A percentile compares a stretch with the other conserved stretches of the same genome.
Conservation (phyloP, 2,113 vertebrate genomes). For the Laterallus jamaicensis region DNA sequence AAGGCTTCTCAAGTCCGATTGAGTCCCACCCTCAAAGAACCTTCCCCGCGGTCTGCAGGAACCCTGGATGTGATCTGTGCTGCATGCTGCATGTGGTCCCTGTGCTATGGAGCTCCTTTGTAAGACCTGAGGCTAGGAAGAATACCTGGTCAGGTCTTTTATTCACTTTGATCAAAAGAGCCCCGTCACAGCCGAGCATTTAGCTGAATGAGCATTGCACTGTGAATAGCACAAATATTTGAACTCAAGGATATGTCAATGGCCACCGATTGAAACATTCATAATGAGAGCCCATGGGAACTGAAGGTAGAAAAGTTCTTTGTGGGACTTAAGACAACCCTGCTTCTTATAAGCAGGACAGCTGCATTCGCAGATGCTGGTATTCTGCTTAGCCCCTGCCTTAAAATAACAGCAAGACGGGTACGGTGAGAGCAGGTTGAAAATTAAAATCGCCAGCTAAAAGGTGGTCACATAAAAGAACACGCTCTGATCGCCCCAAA, state of each 20-base stretch:
- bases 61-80: not conserved
- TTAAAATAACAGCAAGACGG: not conserved
- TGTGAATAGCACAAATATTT: slow-evolving; percentile 76
- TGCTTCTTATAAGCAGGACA: not conserved
- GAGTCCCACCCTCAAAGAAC: not conserved
- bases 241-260: slow-evolving; percentile 71
- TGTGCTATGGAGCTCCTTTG: slow-evolving; percentile 2
- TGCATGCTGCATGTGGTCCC: not conserved
- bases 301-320: slow-evolving; percentile 26
- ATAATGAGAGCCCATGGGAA: slow-evolving; percentile 75
- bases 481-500: not conserved
- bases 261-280: slow-evolving; percentile 60
- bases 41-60: not conserved
- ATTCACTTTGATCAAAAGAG: slow-evolving; percentile 60
- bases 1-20: not conserved
- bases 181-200: slow-evolving; percentile 57
- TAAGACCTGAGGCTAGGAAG: slow-evolving; percentile 25
- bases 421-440: not conserved
- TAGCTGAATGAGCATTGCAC: slow-evolving; percentile 58
- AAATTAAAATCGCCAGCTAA: not conserved
- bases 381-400: not conserved
- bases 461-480: not conserved
- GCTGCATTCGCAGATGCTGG: not conserved
- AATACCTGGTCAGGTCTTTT: slow-evolving; percentile 64
- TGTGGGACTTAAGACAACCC: not conserved